Evolutionary conservation across 2,113 vertebrate genomes (phyloP).

Genomic region (Anthoscopus minutus): DNA sequence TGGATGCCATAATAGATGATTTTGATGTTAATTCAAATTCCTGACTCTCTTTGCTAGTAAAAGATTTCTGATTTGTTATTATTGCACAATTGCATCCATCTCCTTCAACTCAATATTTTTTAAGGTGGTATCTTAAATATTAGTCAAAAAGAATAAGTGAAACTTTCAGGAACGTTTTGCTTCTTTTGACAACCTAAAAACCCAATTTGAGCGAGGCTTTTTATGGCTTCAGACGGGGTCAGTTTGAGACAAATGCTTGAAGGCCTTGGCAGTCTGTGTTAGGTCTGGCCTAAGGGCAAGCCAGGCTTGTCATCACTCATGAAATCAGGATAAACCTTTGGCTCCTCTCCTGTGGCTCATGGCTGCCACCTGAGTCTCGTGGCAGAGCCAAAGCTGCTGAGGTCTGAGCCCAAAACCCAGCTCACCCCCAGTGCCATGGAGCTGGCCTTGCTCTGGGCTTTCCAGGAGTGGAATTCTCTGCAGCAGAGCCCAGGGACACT

Average conservation of each 20-base stretch:
- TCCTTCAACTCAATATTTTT: neutral
- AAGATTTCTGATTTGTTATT: neutral
- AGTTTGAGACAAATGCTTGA: neutral
- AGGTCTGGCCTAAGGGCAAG: neutral
- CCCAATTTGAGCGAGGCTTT: neutral
- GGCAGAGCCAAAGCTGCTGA: neutral
- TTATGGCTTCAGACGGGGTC: neutral
- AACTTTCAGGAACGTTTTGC: neutral
- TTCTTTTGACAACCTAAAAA: neutral
- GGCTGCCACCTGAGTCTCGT: too few relatives aligned
- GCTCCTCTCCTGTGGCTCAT: neutral
- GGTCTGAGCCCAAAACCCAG: neutral
- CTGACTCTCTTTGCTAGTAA: neutral
- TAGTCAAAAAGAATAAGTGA: neutral
- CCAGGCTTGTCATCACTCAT: neutral
- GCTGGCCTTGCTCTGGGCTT: neutral
- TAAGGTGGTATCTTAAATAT: neutral
- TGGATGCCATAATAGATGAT: constrained; percentile 34
- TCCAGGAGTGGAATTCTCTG: neutral
- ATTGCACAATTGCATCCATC: neutral
- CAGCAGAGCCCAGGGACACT: neutral
- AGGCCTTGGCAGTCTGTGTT: neutral
- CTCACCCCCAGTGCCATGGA: rapidly evolving
- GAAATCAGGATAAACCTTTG: neutral
- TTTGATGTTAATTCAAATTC: constrained; percentile 41